Conservation (phyloP, 2,888 invertebrate genomes). For the Seladonia tumulorum region DNA sequence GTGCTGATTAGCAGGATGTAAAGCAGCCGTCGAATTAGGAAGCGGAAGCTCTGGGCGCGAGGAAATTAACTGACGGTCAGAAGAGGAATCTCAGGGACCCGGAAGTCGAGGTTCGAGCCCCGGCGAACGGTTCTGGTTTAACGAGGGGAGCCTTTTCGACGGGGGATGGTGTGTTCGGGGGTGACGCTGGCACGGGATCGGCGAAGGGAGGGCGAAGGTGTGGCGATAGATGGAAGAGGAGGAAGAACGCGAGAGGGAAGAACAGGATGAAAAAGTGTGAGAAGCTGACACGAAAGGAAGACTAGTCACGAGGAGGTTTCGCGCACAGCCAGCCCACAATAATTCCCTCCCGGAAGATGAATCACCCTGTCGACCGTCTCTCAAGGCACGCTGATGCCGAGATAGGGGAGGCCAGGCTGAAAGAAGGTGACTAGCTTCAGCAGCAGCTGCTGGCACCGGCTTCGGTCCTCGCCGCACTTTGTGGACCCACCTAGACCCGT, state of each 20-base stretch:
- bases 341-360: conserved; percentile 78
- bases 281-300: conserved; percentile 59
- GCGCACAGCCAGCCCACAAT: conserved; percentile 68
- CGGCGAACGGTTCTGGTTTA: conserved; percentile 32
- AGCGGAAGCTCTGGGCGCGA: conserved; percentile 26
- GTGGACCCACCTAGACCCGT: conserved; percentile 14
- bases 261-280: conserved; percentile 42
- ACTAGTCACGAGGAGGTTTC: conserved; percentile 50
- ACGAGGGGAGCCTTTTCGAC: conserved; percentile 35
- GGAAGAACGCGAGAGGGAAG: not conserved
- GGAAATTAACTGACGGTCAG: conserved; percentile 24
- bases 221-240: conserved; percentile 10
- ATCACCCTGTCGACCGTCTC: conserved; percentile 76
- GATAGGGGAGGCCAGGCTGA: conserved; percentile 62
- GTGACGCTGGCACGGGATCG: conserved; percentile 35
- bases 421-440: conserved; percentile 64
- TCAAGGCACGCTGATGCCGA: conserved; percentile 68
- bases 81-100: conserved; percentile 20
- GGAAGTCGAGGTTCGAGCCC: conserved; percentile 25
- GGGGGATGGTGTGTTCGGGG: not conserved
- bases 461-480: conserved; percentile 41
- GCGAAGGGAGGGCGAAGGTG: conserved; percentile 11
- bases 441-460: conserved; percentile 39
- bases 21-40: conserved; percentile 35
- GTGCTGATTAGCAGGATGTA: conserved; percentile 18